These are phyloP conservation scores for Trichacis sp. DNA, from an alignment of 2,888 invertebrate species.

Conservation along the genomic window DNA sequence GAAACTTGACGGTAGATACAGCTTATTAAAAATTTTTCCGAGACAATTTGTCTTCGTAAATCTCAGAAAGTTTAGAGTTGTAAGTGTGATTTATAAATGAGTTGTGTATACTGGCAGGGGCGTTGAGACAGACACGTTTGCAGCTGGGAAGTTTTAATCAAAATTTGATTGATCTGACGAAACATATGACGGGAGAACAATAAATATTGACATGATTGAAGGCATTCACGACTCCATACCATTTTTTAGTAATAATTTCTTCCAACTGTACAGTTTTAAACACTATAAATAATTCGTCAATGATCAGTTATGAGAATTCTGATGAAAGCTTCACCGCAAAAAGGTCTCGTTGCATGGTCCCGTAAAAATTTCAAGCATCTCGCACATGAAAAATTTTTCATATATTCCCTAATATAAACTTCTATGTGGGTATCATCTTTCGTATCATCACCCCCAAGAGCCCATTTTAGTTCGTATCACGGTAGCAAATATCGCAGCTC, in stretches of 20 bases:
- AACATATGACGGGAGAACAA: conserved; percentile 11
- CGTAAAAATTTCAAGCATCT: conserved; percentile 11
- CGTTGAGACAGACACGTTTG: not conserved
- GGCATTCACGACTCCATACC: too few relatives aligned
- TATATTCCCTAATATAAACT: conserved; percentile 18
- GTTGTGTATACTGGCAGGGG: not conserved
- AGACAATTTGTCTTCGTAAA: conserved; percentile 2
- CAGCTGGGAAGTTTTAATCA: conserved; percentile 14
- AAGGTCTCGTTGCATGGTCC: not conserved
- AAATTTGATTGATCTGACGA: conserved; percentile 15
- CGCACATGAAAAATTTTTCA: conserved; percentile 4
- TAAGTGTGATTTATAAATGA: conserved; percentile 2
- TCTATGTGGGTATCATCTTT: conserved; percentile 16
- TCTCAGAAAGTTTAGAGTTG: not conserved
- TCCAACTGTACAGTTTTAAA: too few relatives aligned
- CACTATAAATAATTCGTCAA: too few relatives aligned
- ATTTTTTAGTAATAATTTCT: too few relatives aligned
- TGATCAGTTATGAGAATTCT: too few relatives aligned
- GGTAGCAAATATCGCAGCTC: conserved; percentile 17
- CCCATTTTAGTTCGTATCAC: conserved; percentile 23
- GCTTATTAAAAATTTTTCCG: conserved; percentile 2
- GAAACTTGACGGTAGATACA: not conserved
- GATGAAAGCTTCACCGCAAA: too few relatives aligned
- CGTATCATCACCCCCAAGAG: conserved; percentile 9
- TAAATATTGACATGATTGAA: conserved; percentile 15